phyloP scores from a whole-genome alignment of 2,113 vertebrate species.

The Orcinus orca region DNA sequence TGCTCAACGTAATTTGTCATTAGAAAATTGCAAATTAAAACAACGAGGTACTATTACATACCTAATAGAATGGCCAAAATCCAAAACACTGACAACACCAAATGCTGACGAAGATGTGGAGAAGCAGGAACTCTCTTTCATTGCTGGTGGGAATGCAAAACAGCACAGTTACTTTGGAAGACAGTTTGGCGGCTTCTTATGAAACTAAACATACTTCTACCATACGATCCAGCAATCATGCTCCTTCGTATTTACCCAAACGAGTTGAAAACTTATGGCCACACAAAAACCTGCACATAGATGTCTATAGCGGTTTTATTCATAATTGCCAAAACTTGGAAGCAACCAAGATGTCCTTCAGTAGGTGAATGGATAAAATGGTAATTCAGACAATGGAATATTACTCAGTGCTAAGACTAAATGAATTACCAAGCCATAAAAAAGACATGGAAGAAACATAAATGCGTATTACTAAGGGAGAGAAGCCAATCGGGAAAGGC shows the following conservation, averaged over 20 bases:
- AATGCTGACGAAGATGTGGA: background rate
- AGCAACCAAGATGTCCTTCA: background rate
- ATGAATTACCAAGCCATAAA: background rate
- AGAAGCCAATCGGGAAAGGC: background rate
- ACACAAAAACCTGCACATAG: background rate
- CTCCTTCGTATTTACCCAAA: background rate
- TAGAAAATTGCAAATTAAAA: background rate
- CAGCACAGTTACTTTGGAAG: background rate
- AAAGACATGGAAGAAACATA: background rate
- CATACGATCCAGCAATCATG: background rate
- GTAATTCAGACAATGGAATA: background rate
- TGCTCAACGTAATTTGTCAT: background rate
- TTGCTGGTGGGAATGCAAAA: background rate
- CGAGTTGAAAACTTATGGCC: background rate
- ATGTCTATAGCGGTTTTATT: background rate
- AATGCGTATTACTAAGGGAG: background rate
- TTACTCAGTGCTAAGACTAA: background rate
- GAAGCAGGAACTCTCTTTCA: background rate
- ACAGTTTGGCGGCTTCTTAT: background rate
- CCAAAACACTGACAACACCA: background rate
- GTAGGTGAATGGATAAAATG: background rate
- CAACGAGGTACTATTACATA: background rate
- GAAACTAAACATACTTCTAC: background rate
- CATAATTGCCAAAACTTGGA: background rate
- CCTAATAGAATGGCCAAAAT: background rate